These are phyloP conservation scores for Microctenopoma lineatum DNA, from an alignment of 2,797 vertebrate species.

Conservation along the genomic window DNA sequence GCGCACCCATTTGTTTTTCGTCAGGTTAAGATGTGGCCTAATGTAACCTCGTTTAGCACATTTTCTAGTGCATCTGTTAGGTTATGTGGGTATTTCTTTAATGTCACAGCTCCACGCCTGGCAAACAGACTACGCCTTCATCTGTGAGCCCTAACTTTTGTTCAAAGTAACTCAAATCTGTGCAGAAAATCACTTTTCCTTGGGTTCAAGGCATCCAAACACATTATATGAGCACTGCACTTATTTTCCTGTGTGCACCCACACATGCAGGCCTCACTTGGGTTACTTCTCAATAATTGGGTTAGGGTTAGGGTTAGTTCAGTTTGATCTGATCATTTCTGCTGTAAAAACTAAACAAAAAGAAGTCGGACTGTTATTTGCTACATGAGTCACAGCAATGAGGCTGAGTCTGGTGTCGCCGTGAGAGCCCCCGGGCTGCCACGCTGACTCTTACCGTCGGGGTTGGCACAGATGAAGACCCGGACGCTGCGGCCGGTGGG, in stretches of 20 bases:
- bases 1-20: not conserved
- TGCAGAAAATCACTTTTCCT: not conserved
- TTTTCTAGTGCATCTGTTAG: not conserved
- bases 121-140: not conserved
- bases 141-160: not conserved
- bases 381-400: not conserved
- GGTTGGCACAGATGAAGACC: slow-evolving; percentile 95
- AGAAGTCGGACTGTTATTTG: not conserved
- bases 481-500: slow-evolving; percentile 93
- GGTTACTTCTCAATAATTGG: not conserved
- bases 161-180: not conserved
- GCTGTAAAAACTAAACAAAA: not conserved
- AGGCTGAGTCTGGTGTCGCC: not conserved
- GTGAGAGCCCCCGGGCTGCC: not conserved
- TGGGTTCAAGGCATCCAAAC: not conserved
- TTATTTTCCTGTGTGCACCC: not conserved
- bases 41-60: not conserved
- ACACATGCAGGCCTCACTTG: not conserved
- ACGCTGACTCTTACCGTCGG: slow-evolving; percentile 87
- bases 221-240: not conserved
- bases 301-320: not conserved
- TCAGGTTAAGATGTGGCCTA: slow-evolving; percentile 5
- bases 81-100: slow-evolving; percentile 6
- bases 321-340: too few relatives aligned
- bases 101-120: slow-evolving; percentile 5